Percentiles rank a stretch among this genome's conserved stretches.
These are phyloP conservation scores for Lemur catta DNA, from an alignment of 2,797 vertebrate species.

Conservation along the genomic window DNA sequence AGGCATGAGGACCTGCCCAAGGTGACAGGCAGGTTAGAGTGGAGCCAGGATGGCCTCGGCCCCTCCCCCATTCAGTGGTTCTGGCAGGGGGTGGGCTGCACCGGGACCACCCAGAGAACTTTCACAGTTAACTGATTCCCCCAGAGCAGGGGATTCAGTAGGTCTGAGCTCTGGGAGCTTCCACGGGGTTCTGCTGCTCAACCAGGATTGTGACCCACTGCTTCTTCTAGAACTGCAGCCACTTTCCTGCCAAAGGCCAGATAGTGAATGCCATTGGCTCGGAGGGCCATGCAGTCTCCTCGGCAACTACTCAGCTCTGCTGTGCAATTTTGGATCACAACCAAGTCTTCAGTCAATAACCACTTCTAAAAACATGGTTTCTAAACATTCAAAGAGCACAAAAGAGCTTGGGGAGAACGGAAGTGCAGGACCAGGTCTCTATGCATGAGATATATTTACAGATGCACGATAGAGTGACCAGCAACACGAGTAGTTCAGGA, in stretches of 20 bases:
- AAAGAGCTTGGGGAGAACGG: neutral
- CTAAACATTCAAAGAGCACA: neutral
- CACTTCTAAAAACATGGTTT: neutral
- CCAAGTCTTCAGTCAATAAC: neutral
- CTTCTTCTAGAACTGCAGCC: neutral
- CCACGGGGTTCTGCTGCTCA: too few relatives aligned
- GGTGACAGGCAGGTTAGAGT: neutral
- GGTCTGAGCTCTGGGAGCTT: neutral
- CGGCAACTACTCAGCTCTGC: neutral
- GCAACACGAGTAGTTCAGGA: too few relatives aligned
- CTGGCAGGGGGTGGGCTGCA: too few relatives aligned
- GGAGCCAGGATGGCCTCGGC: accelerated
- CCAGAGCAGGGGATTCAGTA: accelerated
- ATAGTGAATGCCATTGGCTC: neutral
- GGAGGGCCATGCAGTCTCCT: neutral
- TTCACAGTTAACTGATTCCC: neutral
- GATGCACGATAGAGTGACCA: too few relatives aligned
- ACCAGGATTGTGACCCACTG: too few relatives aligned
- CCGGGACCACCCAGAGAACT: too few relatives aligned
- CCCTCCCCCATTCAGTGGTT: neutral
- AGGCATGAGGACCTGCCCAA: too few relatives aligned
- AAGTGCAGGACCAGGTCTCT: neutral
- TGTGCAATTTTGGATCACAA: neutral
- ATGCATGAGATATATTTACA: neutral
- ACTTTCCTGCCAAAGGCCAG: neutral